These are phyloP conservation scores for Ptychobarbus kaznakovi DNA, from an alignment of 2,797 vertebrate species.

Conservation along the genomic window DNA sequence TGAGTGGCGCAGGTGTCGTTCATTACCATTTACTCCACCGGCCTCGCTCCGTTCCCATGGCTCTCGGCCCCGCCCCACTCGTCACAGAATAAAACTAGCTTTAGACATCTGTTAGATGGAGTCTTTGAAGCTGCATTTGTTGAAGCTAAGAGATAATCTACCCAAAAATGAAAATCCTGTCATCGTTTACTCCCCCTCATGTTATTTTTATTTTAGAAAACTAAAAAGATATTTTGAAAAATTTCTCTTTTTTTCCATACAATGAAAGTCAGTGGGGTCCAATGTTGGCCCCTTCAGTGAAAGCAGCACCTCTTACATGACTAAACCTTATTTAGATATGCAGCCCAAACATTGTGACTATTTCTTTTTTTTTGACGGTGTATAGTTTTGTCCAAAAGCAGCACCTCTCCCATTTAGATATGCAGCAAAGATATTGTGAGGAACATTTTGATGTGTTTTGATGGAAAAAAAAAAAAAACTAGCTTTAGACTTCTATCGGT, in stretches of 20 bases:
- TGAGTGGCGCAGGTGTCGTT: too few species aligned
- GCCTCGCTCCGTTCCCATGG: too few species aligned
- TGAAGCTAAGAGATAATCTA: not conserved
- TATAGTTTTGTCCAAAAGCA: not conserved
- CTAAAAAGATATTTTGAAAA: not conserved
- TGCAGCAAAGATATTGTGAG: not conserved
- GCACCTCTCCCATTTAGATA: conserved; percentile 14
- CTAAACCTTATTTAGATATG: conserved; percentile 14
- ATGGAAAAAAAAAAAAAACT: not conserved
- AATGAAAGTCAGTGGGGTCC: too few species aligned
- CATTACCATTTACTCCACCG: too few species aligned
- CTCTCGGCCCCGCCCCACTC: too few species aligned
- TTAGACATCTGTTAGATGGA: not conserved
- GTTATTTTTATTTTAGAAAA: not conserved
- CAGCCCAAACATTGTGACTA: not conserved
- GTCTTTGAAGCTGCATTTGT: not conserved
- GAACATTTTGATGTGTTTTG: not conserved
- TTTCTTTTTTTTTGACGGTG: too few species aligned
- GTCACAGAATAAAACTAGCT: not conserved
- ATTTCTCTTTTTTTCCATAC: too few species aligned
- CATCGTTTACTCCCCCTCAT: not conserved
- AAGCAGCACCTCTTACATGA: conserved; percentile 2
- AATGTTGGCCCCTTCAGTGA: not conserved
- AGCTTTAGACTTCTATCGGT: not conserved
- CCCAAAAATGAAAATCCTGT: not conserved